Conservation (phyloP, 92 coral and sea anemone genomes). For the Phenganax subtilis region DNA sequence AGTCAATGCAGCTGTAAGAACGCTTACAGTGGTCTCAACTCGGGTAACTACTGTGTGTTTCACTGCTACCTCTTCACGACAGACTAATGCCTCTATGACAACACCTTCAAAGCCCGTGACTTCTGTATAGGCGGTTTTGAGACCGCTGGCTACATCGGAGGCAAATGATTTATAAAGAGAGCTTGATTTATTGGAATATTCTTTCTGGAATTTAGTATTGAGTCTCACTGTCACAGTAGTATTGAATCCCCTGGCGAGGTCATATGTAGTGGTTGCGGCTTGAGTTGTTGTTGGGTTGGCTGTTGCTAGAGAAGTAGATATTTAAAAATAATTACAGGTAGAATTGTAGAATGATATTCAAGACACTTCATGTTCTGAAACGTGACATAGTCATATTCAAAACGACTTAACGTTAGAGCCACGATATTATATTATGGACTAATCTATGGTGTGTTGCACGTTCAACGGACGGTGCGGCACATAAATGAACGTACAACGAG, state of each 20-base stretch:
- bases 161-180: not conserved
- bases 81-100: not conserved
- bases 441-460: no score
- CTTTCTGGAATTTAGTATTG: not conserved
- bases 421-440: no score
- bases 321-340: not conserved
- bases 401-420: no score
- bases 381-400: not conserved
- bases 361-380: not conserved
- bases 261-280: constrained; percentile 2
- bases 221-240: constrained; percentile 14
- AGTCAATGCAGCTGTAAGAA: not conserved
- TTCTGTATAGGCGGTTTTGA: constrained; percentile 2
- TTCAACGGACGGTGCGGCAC: no score
- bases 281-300: not conserved
- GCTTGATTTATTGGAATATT: constrained; percentile 31
- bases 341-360: no score
- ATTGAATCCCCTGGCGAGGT: constrained; percentile 10
- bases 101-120: constrained; percentile 11
- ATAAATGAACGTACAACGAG: no score
- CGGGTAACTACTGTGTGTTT: constrained; percentile 8
- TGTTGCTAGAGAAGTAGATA: not conserved
- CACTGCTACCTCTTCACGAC: constrained; percentile 10
- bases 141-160: not conserved
- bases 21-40: not conserved